Evolutionary conservation across 2,888 invertebrate species (phyloP).

Genomic region (Sympetrum striolatum): DNA sequence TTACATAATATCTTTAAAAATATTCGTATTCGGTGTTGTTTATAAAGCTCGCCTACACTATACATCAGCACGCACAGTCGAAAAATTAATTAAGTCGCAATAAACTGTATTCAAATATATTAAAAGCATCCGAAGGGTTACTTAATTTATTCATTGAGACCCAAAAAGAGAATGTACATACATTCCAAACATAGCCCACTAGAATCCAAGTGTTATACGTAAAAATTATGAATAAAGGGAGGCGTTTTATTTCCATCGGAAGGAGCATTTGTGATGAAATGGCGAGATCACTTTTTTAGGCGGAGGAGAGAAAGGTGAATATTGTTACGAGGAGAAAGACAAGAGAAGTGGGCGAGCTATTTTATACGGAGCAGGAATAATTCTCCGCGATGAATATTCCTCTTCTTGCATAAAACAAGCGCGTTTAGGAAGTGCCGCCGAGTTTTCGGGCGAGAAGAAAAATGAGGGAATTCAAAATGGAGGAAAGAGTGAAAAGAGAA

Average conservation of each 20-base stretch:
- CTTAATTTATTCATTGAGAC: too few species aligned
- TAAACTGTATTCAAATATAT: too few species aligned
- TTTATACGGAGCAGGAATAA: constrained; percentile 20
- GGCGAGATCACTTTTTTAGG: neutral
- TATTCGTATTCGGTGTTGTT: too few species aligned
- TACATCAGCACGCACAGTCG: too few species aligned
- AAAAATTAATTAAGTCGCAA: too few species aligned
- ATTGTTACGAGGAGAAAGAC: neutral
- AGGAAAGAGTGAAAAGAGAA: neutral
- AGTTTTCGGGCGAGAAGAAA: neutral
- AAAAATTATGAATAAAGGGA: too few species aligned
- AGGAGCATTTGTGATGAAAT: neutral
- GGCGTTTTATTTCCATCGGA: neutral
- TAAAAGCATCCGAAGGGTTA: too few species aligned
- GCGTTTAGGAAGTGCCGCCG: neutral
- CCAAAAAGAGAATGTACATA: too few species aligned
- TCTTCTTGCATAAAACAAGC: constrained; percentile 38
- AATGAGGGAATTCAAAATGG: neutral
- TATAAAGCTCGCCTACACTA: too few species aligned
- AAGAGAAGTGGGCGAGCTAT: neutral
- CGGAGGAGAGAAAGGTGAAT: neutral
- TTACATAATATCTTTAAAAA: too few species aligned
- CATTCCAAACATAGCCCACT: too few species aligned
- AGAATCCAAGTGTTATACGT: too few species aligned
- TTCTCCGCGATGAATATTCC: constrained; percentile 31